These are phyloP conservation scores for Siphamia tubifer DNA, from an alignment of 2,113 vertebrate genomes.

Conservation along the genomic window DNA sequence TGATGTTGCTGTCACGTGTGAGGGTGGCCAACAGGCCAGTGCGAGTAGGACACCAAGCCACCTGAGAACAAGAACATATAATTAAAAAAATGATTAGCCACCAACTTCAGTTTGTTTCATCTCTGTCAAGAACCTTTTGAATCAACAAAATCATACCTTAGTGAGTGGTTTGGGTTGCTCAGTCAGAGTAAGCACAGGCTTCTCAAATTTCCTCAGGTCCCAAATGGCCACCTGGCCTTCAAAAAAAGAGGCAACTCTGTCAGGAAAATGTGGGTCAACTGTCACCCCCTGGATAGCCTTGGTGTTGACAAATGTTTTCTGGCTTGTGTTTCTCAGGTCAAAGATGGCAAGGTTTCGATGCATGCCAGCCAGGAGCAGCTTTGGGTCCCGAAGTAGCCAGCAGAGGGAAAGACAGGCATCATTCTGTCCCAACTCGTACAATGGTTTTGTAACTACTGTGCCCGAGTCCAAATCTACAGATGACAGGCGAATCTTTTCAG, in stretches of 20 bases:
- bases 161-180: conserved; percentile 96
- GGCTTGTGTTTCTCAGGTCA: conserved; percentile 95
- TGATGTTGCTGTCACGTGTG: conserved; percentile 95
- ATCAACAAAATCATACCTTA: conserved; percentile 72
- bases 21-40: conserved; percentile 94
- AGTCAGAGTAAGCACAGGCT: conserved; percentile 93
- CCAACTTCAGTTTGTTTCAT: neutral
- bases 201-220: conserved; percentile 98
- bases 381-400: conserved; percentile 96
- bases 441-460: conserved; percentile 90
- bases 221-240: conserved; percentile 99
- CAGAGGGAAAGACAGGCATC: conserved; percentile 97
- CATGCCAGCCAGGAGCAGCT: conserved; percentile 96
- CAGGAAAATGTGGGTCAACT: conserved; percentile 93
- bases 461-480: conserved; percentile 86
- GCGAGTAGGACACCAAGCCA: conserved; percentile 96
- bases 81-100: neutral
- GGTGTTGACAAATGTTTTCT: conserved; percentile 98
- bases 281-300: conserved; percentile 98
- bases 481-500: conserved; percentile 91
- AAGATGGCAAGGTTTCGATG: conserved; percentile 97
- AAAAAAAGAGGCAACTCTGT: conserved; percentile 96
- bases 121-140: neutral
- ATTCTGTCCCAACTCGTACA: conserved; percentile 96
- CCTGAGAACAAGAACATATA: conserved; percentile 51